Percentiles rank a stretch among this genome's conserved stretches.
These are phyloP conservation scores for Ammodytes marinus DNA, from an alignment of 2,113 vertebrate species.

Conservation along the genomic window DNA sequence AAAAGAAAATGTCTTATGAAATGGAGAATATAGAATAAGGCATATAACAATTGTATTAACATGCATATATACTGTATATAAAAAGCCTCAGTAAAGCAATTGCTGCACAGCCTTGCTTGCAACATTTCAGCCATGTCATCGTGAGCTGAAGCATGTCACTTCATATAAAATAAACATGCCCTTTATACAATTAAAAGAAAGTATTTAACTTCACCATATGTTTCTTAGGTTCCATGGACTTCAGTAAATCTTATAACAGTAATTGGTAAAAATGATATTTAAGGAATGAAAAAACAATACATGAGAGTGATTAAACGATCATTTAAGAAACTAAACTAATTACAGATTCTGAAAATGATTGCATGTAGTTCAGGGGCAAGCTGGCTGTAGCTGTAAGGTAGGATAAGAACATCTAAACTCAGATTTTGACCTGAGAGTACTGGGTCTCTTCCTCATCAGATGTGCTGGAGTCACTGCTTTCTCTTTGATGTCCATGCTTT, in stretches of 20 bases:
- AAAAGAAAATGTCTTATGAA: conserved; percentile 7
- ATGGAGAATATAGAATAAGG: neutral
- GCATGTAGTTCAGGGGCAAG: neutral
- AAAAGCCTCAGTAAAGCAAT: conserved; percentile 1
- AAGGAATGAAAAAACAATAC: too few relatives aligned
- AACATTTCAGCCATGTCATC: neutral
- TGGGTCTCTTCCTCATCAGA: conserved; percentile 61
- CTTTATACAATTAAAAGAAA: too few relatives aligned
- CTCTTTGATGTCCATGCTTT: conserved; percentile 16
- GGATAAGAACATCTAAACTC: neutral
- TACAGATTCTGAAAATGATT: neutral
- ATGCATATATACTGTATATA: neutral
- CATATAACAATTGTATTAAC: neutral
- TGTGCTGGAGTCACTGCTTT: conserved; percentile 1
- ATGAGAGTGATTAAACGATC: neutral
- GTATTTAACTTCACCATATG: too few relatives aligned
- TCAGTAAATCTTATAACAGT: neutral
- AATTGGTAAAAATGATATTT: neutral
- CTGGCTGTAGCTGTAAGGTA: neutral
- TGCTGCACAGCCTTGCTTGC: neutral
- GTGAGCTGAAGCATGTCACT: neutral
- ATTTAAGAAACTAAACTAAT: neutral
- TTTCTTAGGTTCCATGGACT: neutral
- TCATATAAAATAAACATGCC: too few relatives aligned
- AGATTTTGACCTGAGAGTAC: conserved; percentile 72